Base-by-base conservation (phyloP, 2,113 vertebrate genomes). In the Lasiurus cinereus region DNA sequence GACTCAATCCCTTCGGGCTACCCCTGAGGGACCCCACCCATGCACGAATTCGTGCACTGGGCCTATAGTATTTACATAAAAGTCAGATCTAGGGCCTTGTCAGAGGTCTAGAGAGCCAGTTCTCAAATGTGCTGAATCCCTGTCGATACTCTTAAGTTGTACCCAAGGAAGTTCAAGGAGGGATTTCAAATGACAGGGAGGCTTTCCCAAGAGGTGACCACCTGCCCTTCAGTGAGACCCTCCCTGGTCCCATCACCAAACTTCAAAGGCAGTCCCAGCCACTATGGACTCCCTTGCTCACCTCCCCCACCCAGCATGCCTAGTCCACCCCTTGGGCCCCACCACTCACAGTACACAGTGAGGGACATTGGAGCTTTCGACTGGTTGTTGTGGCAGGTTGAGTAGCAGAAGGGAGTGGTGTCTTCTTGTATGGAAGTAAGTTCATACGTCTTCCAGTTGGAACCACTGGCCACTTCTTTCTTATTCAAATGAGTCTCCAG, bases 381-480 rank as follows among this genome's bases (percentile, higher is more conserved):
- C 69, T 78, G 67, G 0, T 0, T 0, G 0, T 0, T 0, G 0
- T 0, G 0, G 12, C 97, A 97, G 22, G 0, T 11, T 0, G 78
- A 46, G 9, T 36, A 96, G 52, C 98, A 98, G 0, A 80, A 2
- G 0, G 48, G 88, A 0, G 0, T 0, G 22, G 46, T 59, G 1
- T 80, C 24, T 33, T 82, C 0, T 0, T 3, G 3, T 2, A 98
- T 43, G 0, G 31, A 6, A 0, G 5, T 80, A 52, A 98, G 88
- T 5, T 64, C 5, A 43, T 91, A 93, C 5, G 64, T 2, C 43
- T 29, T 72, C 97, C 97, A 97, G 0, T 3, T 43, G 3, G 0
- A 0, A 1, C 96, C 97, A 0, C 0, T 0, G 18, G 0, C 5
- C 5, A 22, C 22, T 0, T 2, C 0, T 0, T 0, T 1, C 19